Percentiles rank a stretch among this genome's conserved stretches.
phyloP scores from a whole-genome alignment of 2,888 invertebrate species.

The Lymantria dispar region DNA sequence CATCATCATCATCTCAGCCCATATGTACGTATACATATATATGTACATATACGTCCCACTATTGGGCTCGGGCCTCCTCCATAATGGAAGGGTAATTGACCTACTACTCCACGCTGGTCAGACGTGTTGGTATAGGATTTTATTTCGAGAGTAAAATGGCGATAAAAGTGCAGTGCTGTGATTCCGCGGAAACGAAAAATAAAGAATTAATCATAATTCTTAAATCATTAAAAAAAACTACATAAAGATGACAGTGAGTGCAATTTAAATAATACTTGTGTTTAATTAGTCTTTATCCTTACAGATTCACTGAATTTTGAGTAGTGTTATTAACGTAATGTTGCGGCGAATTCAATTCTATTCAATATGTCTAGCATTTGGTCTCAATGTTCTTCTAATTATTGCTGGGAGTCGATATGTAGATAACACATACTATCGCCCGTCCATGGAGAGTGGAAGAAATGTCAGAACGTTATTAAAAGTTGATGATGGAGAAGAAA shows the following conservation, averaged over 20 bases:
- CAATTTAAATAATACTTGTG: constrained; percentile 58
- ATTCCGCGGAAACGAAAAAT: constrained; percentile 71
- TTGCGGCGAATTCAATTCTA: constrained; percentile 78
- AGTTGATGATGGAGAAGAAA: constrained; percentile 78
- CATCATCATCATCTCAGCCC: too few relatives aligned
- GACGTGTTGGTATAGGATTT: too few relatives aligned
- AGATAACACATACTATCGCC: constrained; percentile 77
- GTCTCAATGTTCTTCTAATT: constrained; percentile 77
- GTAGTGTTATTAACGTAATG: constrained; percentile 64
- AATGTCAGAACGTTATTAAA: constrained; percentile 81
- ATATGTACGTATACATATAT: too few relatives aligned
- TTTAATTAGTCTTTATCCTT: constrained; percentile 41
- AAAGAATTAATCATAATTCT: constrained; percentile 69
- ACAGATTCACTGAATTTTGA: constrained; percentile 41
- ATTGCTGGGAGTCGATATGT: constrained; percentile 81
- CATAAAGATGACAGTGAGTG: constrained; percentile 65
- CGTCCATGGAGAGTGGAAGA: constrained; percentile 66
- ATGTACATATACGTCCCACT: too few relatives aligned
- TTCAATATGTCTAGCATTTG: constrained; percentile 78
- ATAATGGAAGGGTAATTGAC: too few relatives aligned
- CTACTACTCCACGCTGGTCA: too few relatives aligned
- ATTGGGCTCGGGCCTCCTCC: too few relatives aligned
- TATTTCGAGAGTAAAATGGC: too few relatives aligned
- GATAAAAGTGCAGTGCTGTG: too few relatives aligned
- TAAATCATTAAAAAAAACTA: constrained; percentile 51